Conservation (phyloP, 2,888 invertebrate species). For the Xanthia togata region DNA sequence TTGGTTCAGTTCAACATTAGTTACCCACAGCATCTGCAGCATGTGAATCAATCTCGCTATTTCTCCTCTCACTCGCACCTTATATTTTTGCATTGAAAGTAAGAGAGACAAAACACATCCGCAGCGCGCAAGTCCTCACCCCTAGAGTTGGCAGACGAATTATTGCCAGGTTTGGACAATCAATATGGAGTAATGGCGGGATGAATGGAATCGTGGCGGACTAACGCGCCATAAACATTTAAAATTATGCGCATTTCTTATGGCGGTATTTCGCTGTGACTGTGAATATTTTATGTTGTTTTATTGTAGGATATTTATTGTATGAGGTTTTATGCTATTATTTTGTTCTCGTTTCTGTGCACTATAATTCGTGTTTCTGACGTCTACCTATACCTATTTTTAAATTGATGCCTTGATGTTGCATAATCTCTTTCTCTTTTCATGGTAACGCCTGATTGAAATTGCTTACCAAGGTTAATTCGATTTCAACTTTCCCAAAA, state of each 20-base stretch:
- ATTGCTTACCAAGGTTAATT: conserved; percentile 17
- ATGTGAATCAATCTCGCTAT: conserved; percentile 81
- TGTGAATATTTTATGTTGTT: conserved; percentile 39
- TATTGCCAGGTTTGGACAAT: conserved; percentile 79
- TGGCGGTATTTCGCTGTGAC: conserved; percentile 37
- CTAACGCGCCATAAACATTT: conserved; percentile 57
- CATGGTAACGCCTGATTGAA: conserved; percentile 32
- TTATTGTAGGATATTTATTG: conserved; percentile 24
- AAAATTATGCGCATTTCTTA: conserved; percentile 57
- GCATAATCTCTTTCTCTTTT: conserved; percentile 20
- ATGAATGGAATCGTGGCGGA: conserved; percentile 66
- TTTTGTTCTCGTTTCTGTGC: conserved; percentile 26
- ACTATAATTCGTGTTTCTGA: conserved; percentile 9
- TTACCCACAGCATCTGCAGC: conserved; percentile 84
- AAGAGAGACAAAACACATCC: conserved; percentile 74
- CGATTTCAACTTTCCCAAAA: background rate
- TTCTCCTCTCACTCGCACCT: conserved; percentile 74
- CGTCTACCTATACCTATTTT: conserved; percentile 14
- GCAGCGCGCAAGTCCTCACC: conserved; percentile 84
- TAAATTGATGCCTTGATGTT: conserved; percentile 26
- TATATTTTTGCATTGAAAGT: conserved; percentile 54
- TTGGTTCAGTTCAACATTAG: conserved; percentile 71
- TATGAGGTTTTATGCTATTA: conserved; percentile 21
- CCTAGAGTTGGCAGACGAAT: conserved; percentile 73
- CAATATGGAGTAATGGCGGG: conserved; percentile 79